These are phyloP conservation scores for Cariama cristata DNA, from an alignment of 2,113 vertebrate genomes.

Conservation along the genomic window DNA sequence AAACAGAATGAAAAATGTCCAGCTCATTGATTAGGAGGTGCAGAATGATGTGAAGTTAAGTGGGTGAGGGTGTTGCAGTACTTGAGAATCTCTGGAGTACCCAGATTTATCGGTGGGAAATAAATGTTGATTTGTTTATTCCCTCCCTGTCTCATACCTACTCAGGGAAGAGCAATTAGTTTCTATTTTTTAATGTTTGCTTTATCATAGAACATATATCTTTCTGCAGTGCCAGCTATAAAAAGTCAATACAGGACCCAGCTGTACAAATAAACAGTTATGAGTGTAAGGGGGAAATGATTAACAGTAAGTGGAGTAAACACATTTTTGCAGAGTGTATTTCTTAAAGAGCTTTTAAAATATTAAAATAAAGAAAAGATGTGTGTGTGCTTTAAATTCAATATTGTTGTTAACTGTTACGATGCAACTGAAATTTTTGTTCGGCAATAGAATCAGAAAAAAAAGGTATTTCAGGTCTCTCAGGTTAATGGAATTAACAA, in stretches of 20 bases:
- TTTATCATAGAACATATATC: slow-evolving; percentile 37
- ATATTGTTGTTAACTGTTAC: neutral
- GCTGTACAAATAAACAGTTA: slow-evolving; percentile 65
- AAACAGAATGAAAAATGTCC: neutral
- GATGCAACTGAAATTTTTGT: neutral
- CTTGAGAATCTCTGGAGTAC: slow-evolving; percentile 24
- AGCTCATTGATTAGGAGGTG: neutral
- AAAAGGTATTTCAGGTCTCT: neutral
- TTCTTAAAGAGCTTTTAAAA: neutral
- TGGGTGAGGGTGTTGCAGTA: neutral
- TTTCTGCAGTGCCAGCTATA: slow-evolving; percentile 55
- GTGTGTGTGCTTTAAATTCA: neutral
- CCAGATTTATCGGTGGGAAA: slow-evolving; percentile 61
- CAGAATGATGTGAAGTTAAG: slow-evolving; percentile 6
- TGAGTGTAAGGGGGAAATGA: slow-evolving; percentile 49
- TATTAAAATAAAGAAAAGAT: neutral
- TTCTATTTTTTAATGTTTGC: slow-evolving; percentile 62
- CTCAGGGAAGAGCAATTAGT: slow-evolving; percentile 54
- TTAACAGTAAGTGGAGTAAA: slow-evolving; percentile 42
- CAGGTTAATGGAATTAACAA: neutral
- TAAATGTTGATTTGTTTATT: slow-evolving; percentile 63
- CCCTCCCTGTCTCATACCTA: slow-evolving; percentile 9
- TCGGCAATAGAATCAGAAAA: neutral
- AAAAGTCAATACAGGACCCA: slow-evolving; percentile 51
- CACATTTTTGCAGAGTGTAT: slow-evolving; percentile 25